A percentile compares a stretch with the other conserved stretches of the same genome.
Evolutionary conservation across 2,797 vertebrate genomes (phyloP).

Genomic region (Xerus rutilus): DNA sequence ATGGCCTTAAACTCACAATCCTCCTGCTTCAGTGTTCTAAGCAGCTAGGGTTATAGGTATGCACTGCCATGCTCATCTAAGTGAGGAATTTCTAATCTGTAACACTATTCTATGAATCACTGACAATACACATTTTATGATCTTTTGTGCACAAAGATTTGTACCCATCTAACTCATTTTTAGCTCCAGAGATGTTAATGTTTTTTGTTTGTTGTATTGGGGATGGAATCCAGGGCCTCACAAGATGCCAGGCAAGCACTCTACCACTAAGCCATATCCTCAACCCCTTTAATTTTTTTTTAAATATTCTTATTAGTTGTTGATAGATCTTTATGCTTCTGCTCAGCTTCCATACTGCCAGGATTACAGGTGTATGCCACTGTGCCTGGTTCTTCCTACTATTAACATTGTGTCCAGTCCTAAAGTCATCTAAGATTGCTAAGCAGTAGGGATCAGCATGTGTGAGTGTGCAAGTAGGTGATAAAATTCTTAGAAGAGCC

Average conservation of each 20-base stretch:
- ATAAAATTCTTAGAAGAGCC: background rate
- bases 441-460: background rate
- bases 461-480: background rate
- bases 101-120: background rate
- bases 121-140: background rate
- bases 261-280: background rate
- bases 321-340: background rate
- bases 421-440: background rate
- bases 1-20: background rate
- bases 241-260: too few relatives aligned
- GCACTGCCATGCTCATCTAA: too few relatives aligned
- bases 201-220: too few relatives aligned
- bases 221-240: too few relatives aligned
- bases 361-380: background rate
- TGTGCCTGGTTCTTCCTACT: background rate
- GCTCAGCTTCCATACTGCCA: background rate
- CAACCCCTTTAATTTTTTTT: background rate
- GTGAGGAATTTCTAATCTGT: background rate
- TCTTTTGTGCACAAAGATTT: slow-evolving; percentile 2
- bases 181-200: background rate
- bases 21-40: background rate
- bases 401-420: background rate
- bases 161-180: background rate
- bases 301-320: too few relatives aligned
- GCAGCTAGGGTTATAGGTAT: background rate